Conservation (phyloP, 2,888 invertebrate genomes). For the Neoascia interrupta region DNA sequence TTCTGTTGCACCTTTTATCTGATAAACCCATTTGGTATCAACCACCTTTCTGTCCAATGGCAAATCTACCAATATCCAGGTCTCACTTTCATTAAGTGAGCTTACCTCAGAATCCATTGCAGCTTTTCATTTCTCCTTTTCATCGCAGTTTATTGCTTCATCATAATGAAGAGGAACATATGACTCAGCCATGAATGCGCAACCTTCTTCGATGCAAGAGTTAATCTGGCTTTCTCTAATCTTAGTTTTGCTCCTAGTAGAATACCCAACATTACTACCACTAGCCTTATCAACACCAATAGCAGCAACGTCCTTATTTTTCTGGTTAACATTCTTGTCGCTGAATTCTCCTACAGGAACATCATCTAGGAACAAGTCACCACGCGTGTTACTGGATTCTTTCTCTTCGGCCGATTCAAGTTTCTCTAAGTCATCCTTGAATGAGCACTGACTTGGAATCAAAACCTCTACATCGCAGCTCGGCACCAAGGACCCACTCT, state of each 20-base stretch:
- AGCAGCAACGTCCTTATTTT: neutral
- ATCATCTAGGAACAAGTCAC: slow-evolving; percentile 1
- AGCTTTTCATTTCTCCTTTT: neutral
- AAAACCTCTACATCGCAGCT: slow-evolving; percentile 3
- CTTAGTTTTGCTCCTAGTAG: slow-evolving; percentile 23
- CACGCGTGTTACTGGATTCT: too few species aligned
- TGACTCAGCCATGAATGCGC: slow-evolving; percentile 10
- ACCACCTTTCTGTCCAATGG: slow-evolving; percentile 8
- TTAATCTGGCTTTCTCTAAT: neutral
- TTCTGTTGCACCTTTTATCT: slow-evolving; percentile 27
- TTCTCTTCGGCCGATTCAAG: too few species aligned
- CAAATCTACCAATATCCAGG: neutral
- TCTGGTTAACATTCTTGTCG: slow-evolving; percentile 78
- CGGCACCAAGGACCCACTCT: too few species aligned
- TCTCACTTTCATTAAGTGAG: neutral
- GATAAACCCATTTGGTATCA: slow-evolving; percentile 8
- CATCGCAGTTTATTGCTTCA: neutral
- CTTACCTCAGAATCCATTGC: neutral
- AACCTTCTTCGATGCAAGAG: slow-evolving; percentile 6
- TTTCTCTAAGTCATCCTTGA: too few species aligned
- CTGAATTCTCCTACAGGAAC: neutral
- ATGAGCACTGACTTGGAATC: too few species aligned
- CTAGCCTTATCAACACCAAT: too few species aligned
- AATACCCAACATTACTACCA: slow-evolving; percentile 4
- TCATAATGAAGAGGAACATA: slow-evolving; percentile 4